A percentile compares a stretch with the other conserved stretches of the same genome.
phyloP scores from a whole-genome alignment of 2,888 invertebrate genomes.

The Metallyticus violacea region DNA sequence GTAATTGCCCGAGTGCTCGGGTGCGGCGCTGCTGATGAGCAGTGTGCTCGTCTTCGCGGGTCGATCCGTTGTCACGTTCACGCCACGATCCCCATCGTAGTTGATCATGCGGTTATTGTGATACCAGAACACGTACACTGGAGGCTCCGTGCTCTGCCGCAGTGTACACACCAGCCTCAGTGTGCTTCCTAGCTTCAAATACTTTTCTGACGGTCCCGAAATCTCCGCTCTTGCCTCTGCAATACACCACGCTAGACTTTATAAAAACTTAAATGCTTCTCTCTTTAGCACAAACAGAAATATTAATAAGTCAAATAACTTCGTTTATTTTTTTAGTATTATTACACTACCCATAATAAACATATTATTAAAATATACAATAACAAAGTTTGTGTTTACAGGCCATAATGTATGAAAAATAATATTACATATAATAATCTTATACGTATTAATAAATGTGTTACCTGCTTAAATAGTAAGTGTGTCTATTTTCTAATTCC shows the following conservation, averaged over 20 bases:
- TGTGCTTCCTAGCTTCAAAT: conserved; percentile 82
- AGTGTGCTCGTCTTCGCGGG: conserved; percentile 44
- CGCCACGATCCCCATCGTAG: conserved; percentile 62
- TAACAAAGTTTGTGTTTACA: too few relatives aligned
- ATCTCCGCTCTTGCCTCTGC: conserved; percentile 85
- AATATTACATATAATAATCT: too few relatives aligned
- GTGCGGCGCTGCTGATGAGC: conserved; percentile 56
- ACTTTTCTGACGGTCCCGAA: conserved; percentile 80
- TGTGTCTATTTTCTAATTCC: too few relatives aligned
- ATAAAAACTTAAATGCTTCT: neutral
- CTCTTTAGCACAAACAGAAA: neutral
- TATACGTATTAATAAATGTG: too few relatives aligned
- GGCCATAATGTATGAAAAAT: too few relatives aligned
- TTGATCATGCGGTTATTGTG: conserved; percentile 83
- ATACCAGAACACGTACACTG: conserved; percentile 83
- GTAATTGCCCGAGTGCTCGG: conserved; percentile 76
- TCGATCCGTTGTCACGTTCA: conserved; percentile 50
- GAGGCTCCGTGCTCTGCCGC: conserved; percentile 79
- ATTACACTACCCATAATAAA: too few relatives aligned
- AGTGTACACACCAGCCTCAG: conserved; percentile 78
- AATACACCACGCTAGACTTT: too few relatives aligned
- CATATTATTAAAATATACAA: too few relatives aligned
- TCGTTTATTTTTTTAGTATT: too few relatives aligned
- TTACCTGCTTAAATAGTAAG: too few relatives aligned
- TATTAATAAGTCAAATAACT: neutral